These are phyloP conservation scores for Pao palembangensis DNA, from an alignment of 2,113 vertebrate species.

Conservation along the genomic window DNA sequence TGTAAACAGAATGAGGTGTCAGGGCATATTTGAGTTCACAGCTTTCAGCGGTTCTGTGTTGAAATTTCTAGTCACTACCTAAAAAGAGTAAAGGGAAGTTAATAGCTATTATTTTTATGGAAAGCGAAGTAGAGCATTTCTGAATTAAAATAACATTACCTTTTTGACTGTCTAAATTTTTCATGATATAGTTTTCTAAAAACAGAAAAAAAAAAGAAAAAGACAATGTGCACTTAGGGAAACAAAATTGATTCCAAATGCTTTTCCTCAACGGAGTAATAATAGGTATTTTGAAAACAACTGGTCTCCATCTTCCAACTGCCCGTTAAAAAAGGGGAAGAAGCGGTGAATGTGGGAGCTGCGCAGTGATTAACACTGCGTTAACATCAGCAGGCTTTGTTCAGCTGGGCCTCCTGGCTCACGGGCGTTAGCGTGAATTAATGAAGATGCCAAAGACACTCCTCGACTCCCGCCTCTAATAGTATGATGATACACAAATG, in stretches of 20 bases:
- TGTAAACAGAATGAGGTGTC: too few species aligned
- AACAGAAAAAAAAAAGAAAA: constrained; percentile 45
- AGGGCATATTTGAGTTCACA: too few species aligned
- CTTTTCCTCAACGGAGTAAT: constrained; percentile 54
- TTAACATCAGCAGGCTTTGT: constrained; percentile 61
- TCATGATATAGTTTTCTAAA: constrained; percentile 3
- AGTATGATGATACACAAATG: constrained; percentile 41
- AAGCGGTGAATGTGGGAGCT: constrained; percentile 54
- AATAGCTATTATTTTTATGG: too few species aligned
- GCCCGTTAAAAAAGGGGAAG: constrained; percentile 30
- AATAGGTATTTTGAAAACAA: constrained; percentile 63
- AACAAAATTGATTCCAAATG: constrained; percentile 46
- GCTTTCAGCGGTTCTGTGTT: too few species aligned
- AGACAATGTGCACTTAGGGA: constrained; percentile 40
- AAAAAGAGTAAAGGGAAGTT: too few species aligned
- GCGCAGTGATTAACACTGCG: constrained; percentile 63
- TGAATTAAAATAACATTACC: not conserved
- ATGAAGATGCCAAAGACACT: constrained; percentile 67
- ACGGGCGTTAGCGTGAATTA: constrained; percentile 66
- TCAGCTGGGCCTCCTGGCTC: constrained; percentile 42
- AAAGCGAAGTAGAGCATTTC: too few species aligned
- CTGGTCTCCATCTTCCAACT: constrained; percentile 47
- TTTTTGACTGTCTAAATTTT: constrained; percentile 4
- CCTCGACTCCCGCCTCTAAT: constrained; percentile 58
- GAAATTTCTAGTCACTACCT: too few species aligned